These are phyloP conservation scores for Syngnathus typhle DNA, from an alignment of 2,113 vertebrate species.

Conservation along the genomic window DNA sequence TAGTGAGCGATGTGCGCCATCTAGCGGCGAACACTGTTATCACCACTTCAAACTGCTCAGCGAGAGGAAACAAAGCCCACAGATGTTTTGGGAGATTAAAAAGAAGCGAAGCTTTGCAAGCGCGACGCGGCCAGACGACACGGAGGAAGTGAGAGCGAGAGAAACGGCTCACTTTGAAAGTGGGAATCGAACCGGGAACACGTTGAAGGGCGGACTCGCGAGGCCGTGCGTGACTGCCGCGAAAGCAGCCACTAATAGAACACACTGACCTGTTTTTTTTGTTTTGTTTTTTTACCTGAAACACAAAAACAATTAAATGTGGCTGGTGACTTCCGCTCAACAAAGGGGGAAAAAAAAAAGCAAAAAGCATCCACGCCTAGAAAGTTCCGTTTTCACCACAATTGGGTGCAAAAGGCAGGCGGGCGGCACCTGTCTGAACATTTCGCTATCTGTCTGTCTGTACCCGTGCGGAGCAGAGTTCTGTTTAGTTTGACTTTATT, in stretches of 20 bases:
- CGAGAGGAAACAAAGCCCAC: too few species aligned
- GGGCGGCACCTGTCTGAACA: too few species aligned
- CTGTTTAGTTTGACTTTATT: too few species aligned
- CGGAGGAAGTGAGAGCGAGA: neutral
- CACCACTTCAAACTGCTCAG: too few species aligned
- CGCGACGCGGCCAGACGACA: neutral
- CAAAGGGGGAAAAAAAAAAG: neutral
- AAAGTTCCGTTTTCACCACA: constrained; percentile 6
- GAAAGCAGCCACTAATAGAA: neutral
- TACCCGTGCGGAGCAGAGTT: too few species aligned
- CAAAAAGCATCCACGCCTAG: neutral
- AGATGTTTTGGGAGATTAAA: too few species aligned
- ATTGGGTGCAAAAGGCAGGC: too few species aligned
- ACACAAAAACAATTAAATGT: neutral
- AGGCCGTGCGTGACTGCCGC: neutral
- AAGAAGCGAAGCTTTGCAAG: neutral
- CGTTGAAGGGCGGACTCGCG: neutral
- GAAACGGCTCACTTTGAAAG: neutral
- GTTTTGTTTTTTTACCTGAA: neutral
- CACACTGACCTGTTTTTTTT: neutral
- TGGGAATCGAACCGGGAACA: neutral
- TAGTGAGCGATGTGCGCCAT: neutral
- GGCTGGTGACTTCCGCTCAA: neutral
- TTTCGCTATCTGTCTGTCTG: too few species aligned
- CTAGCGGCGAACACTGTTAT: too few species aligned